Base-by-base conservation (phyloP, 2,888 invertebrate species). In the Melinopterus prodromus region DNA sequence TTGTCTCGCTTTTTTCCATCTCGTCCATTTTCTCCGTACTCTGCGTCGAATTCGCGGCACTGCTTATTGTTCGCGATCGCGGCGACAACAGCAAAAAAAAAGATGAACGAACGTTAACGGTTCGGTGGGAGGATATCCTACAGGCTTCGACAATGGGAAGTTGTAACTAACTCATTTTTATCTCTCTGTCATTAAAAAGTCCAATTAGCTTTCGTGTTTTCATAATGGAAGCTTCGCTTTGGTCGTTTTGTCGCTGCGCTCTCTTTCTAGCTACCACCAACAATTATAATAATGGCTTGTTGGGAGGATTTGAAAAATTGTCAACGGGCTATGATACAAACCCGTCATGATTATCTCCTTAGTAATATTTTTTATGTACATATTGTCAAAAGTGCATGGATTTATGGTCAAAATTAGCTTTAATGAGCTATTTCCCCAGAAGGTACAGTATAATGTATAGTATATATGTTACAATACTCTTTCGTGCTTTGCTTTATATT, bases 61-160 rank as follows among this genome's bases (percentile, higher is more conserved):
- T 26, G 53, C 53, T 53, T 53, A 53, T 53, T 53, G 53, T 53
- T 53, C 5, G 53, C 53, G 12, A 53, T 53, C 53, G 53, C 53
- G 53, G 53, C 53, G 53, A 53, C 53, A 53, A 53, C 53, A 53
- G 53, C 26, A 26, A 26, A 53, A 53, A 53, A 53, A 53, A 53
- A 53, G 53, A 53, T 53, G 53, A 53, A 53, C 53, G 53, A 53
- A 53, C 53, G 53, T 7, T 53, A 53, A 53, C 53, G 53, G 53
- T 53, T 53, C 53, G 53, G 53, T 53, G 53, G 12, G 53, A 53
- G 53, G 53, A 53, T 12, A 53, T 53, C 53, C 53, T 7, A 53
- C 53, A 53, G 53, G 53, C 53, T 53, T 53, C 53, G 53, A 53
- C 53, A 53, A 53, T 53, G 53, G 53, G 53, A 53, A 53, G 53